Base-by-base conservation (phyloP, 2,797 vertebrate genomes). In the Sebastes alutus region DNA sequence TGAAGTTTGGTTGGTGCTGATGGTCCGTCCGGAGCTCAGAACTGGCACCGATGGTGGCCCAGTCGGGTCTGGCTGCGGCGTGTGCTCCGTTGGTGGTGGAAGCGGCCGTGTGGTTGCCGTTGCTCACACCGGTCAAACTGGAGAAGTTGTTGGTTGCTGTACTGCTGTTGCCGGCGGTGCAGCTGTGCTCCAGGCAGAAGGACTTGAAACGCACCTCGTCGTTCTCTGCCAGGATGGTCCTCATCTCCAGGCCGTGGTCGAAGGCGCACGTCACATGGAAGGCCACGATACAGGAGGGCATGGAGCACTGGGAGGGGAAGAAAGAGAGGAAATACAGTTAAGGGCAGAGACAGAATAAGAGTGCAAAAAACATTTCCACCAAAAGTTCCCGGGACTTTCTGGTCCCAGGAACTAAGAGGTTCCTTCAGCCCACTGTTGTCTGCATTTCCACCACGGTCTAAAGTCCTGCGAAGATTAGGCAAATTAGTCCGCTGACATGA, bases 221-320 rank as follows among this genome's bases (percentile, higher is more conserved):
- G 0, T 99, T 99, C 90, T 99, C 97, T 0, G 97, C 97, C 88
- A 99, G 95, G 77, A 98, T 97, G 81, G 98, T 99, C 91, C 96
- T 92, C 98, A 99, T 99, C 93, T 99, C 98, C 35, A 99, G 95
- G 88, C 96, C 95, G 71, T 96, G 97, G 94, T 99, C 98, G 58
- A 99, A 99, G 93, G 98, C 98, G 95, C 98, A 99, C 0, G 98
- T 99, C 94, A 99, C 98, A 9, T 99, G 98, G 95, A 99, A 99
- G 32, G 98, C 98, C 9, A 98, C 97, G 81, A 99, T 94, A 1
- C 98, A 99, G 93, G 97, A 96, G 62, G 98, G 97, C 97, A 97
- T 99, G 91, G 97, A 99, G 93, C 98, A 99, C 98, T 99, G 93
- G 0, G 12, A 14, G 49, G n/a, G 16, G 5, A 22, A 6, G 22